These are phyloP conservation scores for Mesorhabditis belari DNA, from an alignment of 2,888 invertebrate species.

Conservation along the genomic window DNA sequence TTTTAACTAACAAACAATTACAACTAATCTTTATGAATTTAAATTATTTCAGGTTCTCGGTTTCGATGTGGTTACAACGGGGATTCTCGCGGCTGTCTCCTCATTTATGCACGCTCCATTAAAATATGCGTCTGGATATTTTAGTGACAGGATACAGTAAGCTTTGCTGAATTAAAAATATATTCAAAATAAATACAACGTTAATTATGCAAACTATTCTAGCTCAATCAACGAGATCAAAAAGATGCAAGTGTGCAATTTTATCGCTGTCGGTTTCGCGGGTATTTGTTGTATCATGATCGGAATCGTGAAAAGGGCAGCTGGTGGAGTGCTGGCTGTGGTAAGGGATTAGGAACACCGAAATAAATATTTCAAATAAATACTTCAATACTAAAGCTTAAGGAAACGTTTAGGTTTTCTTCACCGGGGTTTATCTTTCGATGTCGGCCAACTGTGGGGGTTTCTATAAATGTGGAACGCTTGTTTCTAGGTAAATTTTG, in stretches of 20 bases:
- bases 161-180: no score
- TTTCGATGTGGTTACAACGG: conserved; percentile 11
- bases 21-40: no score
- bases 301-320: conserved; percentile 5
- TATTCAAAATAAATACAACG: no score
- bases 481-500: conserved; percentile 37
- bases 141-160: conserved; percentile 15
- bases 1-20: not conserved
- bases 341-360: not conserved
- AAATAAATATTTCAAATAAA: no score
- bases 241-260: conserved; percentile 39
- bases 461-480: conserved; percentile 48
- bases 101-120: conserved; percentile 11
- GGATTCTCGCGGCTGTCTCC: conserved; percentile 8
- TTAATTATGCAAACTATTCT: not conserved
- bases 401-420: conserved; percentile 10
- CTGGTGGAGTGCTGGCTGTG: not conserved
- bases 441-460: conserved; percentile 45
- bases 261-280: conserved; percentile 33
- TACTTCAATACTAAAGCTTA: no score
- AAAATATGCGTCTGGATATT: conserved; percentile 11
- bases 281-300: conserved; percentile 25
- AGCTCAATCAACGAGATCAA: conserved; percentile 25
- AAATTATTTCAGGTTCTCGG: conserved; percentile 8
- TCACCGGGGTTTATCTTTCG: conserved; percentile 34